Base-by-base conservation (phyloP, 37 sponge, comb jelly and placozoan genomes). In the Chondrosia reniformis region DNA sequence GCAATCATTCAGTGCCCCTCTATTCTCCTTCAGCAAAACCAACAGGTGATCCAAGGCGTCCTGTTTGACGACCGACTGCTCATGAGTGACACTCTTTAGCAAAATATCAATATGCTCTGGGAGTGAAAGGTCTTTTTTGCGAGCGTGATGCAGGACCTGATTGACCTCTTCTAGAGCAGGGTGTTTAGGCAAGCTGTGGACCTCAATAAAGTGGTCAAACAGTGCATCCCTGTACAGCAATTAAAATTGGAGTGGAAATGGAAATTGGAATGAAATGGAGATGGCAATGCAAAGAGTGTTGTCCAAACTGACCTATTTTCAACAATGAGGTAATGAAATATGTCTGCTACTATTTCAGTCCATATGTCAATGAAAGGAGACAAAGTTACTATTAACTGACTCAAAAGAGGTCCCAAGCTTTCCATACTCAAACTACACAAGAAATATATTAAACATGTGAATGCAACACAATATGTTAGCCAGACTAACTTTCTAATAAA, bases 371-470 rank as follows among this genome's bases (percentile, higher is more conserved):
- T 55, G 0, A 89, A 38, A 38, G 94, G 85, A 46, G 65, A 77
- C 52, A 93, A 80, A 25, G 82, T 79, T n/a, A 90, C 91, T 4
- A 89, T 77, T 54, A 93, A 77, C 67, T 93, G 84, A 43, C 91
- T 81, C 63, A 93, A 66, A 45, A 90, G 36, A 15, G 84, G 79
- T 21, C 94, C 94, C n/a, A 93, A 32, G 37, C 82, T 84, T 0
- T 65, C 78, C 55, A 79, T 7, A 22, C 89, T 84, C 24, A 93
- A 63, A 78, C 89, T 93, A 67, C 27, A 87, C 15, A 19, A 52
- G 55, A 52, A 13, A 52, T 52, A 49, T 19, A 49, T 49, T 49
- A 15, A 49, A 15, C 15, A 15, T 19, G 52, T 19, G 52, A 49
- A 15, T 10, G 52, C 10, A 15, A 49, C 10, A 49, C 52, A 49